Evolutionary conservation across 2,113 vertebrate genomes (phyloP).

Genomic region (Condylura cristata): DNA sequence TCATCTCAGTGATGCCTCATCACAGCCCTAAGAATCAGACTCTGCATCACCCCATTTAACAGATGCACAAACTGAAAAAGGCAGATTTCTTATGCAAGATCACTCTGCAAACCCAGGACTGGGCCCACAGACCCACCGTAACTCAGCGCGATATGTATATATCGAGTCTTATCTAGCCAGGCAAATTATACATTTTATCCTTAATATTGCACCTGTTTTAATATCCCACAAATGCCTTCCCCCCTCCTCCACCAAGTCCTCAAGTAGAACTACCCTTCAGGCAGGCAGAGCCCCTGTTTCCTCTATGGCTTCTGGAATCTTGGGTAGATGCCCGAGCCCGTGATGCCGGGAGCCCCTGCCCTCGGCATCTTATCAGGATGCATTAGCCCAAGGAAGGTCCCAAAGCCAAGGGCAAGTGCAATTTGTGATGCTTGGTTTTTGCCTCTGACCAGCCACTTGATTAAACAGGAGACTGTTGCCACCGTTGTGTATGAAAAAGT

Average conservation of each 20-base stretch:
- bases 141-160: not conserved
- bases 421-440: not conserved
- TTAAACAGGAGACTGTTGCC: not conserved
- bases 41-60: not conserved
- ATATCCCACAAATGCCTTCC: not conserved
- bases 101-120: not conserved
- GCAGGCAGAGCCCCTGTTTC: not conserved
- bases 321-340: not conserved
- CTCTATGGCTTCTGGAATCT: not conserved
- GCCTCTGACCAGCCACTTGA: not conserved
- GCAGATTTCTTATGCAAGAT: not conserved
- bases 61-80: not conserved
- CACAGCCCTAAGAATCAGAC: not conserved
- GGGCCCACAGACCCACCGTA: not conserved
- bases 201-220: slow-evolving; percentile 9
- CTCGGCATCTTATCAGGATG: too few species aligned
- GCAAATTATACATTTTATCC: not conserved
- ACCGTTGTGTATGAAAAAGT: not conserved
- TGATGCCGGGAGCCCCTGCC: not conserved
- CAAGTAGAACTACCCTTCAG: not conserved
- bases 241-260: not conserved
- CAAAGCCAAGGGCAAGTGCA: not conserved
- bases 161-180: not conserved
- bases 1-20: not conserved
- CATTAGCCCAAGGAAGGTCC: not conserved